Evolutionary conservation across 2,888 invertebrate genomes (phyloP).

Genomic region (Atethmia centrago): DNA sequence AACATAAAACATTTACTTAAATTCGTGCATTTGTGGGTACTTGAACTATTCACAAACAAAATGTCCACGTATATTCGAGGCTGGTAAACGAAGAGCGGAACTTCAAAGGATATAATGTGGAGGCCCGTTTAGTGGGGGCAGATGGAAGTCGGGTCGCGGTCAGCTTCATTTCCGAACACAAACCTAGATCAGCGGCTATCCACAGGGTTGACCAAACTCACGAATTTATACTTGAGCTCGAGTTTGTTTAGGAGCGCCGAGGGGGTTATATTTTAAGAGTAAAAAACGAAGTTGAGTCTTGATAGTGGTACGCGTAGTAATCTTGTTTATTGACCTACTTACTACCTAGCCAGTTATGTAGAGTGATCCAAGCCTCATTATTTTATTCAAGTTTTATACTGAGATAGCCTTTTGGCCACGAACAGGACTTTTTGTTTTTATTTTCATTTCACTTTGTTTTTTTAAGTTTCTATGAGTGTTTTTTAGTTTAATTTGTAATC

Average conservation of each 20-base stretch:
- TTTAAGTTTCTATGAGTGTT: too few relatives aligned
- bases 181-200: constrained; percentile 61
- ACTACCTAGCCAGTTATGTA: background rate
- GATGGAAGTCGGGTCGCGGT: constrained; percentile 65
- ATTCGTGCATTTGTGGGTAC: constrained; percentile 49
- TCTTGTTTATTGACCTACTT: background rate
- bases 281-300: background rate
- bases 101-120: constrained; percentile 75
- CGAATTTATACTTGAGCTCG: constrained; percentile 42
- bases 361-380: background rate
- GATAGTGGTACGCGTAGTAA: background rate
- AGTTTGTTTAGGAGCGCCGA: constrained; percentile 38
- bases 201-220: constrained; percentile 56
- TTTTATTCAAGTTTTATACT: too few relatives aligned
- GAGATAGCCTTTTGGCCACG: too few relatives aligned
- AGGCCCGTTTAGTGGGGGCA: constrained; percentile 66
- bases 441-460: too few relatives aligned
- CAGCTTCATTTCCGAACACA: constrained; percentile 69
- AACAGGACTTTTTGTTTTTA: too few relatives aligned
- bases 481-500: too few relatives aligned
- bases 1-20: constrained; percentile 65
- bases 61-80: constrained; percentile 68
- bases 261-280: background rate
- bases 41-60: constrained; percentile 70
- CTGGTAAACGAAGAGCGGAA: constrained; percentile 63